Evolutionary conservation across 2,888 invertebrate species (phyloP), one percentile per base, ranked within the genome.

Genomic region (Dendrolimus pini): DNA sequence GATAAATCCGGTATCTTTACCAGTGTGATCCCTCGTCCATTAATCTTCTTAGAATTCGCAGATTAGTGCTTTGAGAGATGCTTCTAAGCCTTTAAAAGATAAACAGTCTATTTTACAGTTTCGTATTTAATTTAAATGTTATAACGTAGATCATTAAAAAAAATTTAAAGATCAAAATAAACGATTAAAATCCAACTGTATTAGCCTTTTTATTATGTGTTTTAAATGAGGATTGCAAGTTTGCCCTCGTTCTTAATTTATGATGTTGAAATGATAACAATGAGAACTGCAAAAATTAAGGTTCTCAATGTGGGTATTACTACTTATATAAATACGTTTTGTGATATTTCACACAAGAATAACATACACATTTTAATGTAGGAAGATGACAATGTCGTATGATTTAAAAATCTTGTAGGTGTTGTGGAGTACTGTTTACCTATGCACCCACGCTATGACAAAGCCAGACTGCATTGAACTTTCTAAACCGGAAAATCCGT

Each of bases 341-440:
- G 30, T 6, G 30, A 30, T 3, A 30, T 30, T 30, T 30, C 30
- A 30, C 3, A 30, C 6, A 30, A 30, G 3, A 30, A 30, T 30
- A 3, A 6, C 6, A 30, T 30, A 30, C 30, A 30, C 30, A 30
- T 30, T 30, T 30, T 30, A 30, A 30, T 30, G 30, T 30, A 30
- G 30, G 30, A 30, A 12, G 47, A 12, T 47, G 47, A 47, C 47
- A 71, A 74, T 73, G 78, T 71, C 60, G 68, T 71, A 65, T 67
- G 64, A 69, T 65, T 66, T 70, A 72, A 74, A 68, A 68, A 67
- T 59, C 58, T 67, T 70, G 83, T 81, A 73, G 80, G 79, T 71
- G 77, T 72, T 66, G 63, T 72, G 69, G 77, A 80, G 80, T 85
- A 78, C 80, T 81, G 78, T 83, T 83, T 80, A 80, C 77, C 77